Conservation (phyloP, 2,113 vertebrate genomes). For the Silurus asotus region DNA sequence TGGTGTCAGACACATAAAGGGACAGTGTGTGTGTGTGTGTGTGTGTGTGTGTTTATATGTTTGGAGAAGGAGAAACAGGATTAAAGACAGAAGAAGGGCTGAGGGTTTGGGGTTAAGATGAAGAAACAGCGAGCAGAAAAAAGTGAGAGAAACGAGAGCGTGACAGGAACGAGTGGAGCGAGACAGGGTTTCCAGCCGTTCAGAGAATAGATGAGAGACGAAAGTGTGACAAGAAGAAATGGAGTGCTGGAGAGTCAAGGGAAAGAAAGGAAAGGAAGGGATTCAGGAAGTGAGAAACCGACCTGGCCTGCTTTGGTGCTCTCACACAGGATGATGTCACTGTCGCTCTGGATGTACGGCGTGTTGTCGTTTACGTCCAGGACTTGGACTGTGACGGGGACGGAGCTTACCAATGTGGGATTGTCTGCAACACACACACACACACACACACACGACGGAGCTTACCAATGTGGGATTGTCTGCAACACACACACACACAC, state of each 20-base stretch:
- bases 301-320: slow-evolving; percentile 87
- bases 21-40: slow-evolving; percentile 19
- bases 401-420: slow-evolving; percentile 79
- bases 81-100: slow-evolving; percentile 8
- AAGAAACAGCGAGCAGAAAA: slow-evolving; percentile 4
- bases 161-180: not conserved
- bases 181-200: not conserved
- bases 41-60: not conserved
- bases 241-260: slow-evolving; percentile 7
- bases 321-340: slow-evolving; percentile 85
- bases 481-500: slow-evolving; percentile 68
- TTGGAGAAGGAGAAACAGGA: not conserved
- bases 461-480: slow-evolving; percentile 84
- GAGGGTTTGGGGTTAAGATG: slow-evolving; percentile 2
- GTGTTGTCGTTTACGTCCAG: slow-evolving; percentile 91
- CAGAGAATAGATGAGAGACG: slow-evolving; percentile 9
- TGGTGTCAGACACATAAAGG: slow-evolving; percentile 60
- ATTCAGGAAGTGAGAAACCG: slow-evolving; percentile 53
- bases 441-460: slow-evolving; percentile 67
- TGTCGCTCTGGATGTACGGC: slow-evolving; percentile 78
- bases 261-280: not conserved
- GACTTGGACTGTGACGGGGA: slow-evolving; percentile 83
- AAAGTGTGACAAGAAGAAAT: slow-evolving; percentile 19
- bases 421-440: slow-evolving; percentile 75
- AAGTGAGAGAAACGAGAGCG: not conserved